phyloP scores from a whole-genome alignment of 2,113 vertebrate species.

The Phylloscopus trochilus region DNA sequence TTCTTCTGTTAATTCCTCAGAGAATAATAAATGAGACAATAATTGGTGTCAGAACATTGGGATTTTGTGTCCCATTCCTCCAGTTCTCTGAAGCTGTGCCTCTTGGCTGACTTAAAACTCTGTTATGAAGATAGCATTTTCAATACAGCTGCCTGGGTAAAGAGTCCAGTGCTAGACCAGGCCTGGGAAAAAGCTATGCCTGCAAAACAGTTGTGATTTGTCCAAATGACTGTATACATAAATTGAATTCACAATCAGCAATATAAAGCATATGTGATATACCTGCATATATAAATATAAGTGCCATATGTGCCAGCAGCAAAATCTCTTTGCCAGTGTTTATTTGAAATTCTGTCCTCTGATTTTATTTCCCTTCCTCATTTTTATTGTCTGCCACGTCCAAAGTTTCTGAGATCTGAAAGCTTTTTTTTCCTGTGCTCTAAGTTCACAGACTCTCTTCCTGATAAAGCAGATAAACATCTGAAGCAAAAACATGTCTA shows the following conservation, averaged over 20 bases:
- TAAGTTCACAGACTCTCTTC: background rate
- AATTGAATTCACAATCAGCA: background rate
- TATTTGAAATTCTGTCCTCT: background rate
- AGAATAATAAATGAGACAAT: background rate
- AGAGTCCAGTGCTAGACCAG: background rate
- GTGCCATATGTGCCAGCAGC: background rate
- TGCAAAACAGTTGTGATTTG: background rate
- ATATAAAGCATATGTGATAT: background rate
- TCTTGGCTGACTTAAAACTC: background rate
- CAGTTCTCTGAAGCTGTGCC: background rate
- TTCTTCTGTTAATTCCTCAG: background rate
- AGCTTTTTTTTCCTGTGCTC: background rate
- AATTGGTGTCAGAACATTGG: conserved; percentile 12
- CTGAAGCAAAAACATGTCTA: background rate
- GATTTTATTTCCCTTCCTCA: background rate
- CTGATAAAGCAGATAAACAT: conserved; percentile 16
- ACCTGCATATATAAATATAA: background rate
- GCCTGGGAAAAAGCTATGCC: background rate
- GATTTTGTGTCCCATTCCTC: background rate
- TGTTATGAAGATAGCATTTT: background rate
- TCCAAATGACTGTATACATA: background rate
- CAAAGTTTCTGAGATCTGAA: background rate
- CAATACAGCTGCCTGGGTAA: background rate
- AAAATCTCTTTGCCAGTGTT: background rate
- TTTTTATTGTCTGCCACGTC: background rate